phyloP scores from a whole-genome alignment of 1,140 invertebrate genomes.

The Zaprionus capensis region DNA sequence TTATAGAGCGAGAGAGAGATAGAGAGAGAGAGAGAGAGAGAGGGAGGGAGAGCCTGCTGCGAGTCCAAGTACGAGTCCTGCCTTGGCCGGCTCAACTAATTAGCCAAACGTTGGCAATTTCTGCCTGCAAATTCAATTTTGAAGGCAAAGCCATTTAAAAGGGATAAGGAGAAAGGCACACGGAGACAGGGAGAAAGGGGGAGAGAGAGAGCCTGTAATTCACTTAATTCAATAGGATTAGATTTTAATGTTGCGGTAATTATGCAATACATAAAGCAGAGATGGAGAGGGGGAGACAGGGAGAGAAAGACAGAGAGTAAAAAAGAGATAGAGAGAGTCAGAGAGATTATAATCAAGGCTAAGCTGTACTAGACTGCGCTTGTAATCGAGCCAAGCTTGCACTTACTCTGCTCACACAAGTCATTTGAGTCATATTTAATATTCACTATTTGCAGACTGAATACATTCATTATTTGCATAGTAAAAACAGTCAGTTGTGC shows the following conservation, averaged over 20 bases:
- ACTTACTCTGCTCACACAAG: background rate
- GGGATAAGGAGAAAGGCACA: background rate
- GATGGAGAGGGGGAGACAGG: background rate
- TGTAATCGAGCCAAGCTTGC: background rate
- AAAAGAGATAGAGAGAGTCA: background rate
- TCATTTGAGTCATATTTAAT: background rate
- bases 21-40: background rate
- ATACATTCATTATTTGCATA: conserved; percentile 5
- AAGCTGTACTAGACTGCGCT: background rate
- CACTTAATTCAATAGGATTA: conserved; percentile 10
- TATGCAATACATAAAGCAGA: background rate
- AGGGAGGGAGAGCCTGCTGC: no score
- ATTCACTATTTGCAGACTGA: background rate
- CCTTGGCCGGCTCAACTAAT: background rate
- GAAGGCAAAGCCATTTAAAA: conserved; percentile 2
- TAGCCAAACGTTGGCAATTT: conserved; percentile 11
- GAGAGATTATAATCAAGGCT: background rate
- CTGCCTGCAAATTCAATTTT: conserved; percentile 15
- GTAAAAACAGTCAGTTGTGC: background rate
- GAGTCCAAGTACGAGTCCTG: background rate
- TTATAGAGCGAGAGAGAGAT: background rate
- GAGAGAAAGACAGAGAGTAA: background rate
- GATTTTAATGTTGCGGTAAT: conserved; percentile 5
- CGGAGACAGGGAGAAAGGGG: background rate
- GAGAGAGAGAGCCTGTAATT: background rate